Evolutionary conservation across 2,888 invertebrate species (phyloP).

Genomic region (Hirtodrosophila alboralis): DNA sequence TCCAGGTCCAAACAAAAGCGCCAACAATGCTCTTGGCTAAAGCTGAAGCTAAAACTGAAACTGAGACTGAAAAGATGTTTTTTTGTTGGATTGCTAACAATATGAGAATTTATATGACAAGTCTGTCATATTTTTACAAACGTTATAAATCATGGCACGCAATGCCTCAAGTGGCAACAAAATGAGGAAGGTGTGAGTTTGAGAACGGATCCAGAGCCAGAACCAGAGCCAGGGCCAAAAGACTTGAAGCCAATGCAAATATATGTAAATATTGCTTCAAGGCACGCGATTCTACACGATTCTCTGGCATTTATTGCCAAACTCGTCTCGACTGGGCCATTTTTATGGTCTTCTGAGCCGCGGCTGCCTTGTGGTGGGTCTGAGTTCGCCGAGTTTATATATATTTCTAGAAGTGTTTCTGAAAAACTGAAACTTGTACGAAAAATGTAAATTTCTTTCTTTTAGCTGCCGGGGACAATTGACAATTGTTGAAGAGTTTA

Average conservation of each 20-base stretch:
- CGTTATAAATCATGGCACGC: constrained; percentile 72
- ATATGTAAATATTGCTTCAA: constrained; percentile 71
- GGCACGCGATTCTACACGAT: constrained; percentile 68
- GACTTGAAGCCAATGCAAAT: constrained; percentile 42
- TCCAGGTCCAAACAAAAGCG: constrained; percentile 42
- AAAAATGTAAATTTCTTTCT: constrained; percentile 70
- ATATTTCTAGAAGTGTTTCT: constrained; percentile 47
- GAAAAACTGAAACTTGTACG: constrained; percentile 48
- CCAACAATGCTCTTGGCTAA: constrained; percentile 26
- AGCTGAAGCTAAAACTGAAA: constrained; percentile 29
- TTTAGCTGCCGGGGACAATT: constrained; percentile 32
- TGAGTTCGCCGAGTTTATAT: constrained; percentile 1
- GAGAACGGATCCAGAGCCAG: constrained; percentile 21
- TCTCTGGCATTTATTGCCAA: constrained; percentile 41
- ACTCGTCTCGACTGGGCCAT: constrained; percentile 40
- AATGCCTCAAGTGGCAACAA: constrained; percentile 31
- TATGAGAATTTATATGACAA: constrained; percentile 79
- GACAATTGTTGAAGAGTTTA: constrained; percentile 51
- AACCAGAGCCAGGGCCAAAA: too few relatives aligned
- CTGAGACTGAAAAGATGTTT: constrained; percentile 32
- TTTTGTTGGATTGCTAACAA: constrained; percentile 66
- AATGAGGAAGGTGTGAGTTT: constrained; percentile 52
- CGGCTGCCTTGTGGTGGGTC: constrained; percentile 68
- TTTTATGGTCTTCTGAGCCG: constrained; percentile 64
- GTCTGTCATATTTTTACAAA: constrained; percentile 80